phyloP scores from a whole-genome alignment of 2,113 vertebrate species.

The Gila orcuttii region DNA sequence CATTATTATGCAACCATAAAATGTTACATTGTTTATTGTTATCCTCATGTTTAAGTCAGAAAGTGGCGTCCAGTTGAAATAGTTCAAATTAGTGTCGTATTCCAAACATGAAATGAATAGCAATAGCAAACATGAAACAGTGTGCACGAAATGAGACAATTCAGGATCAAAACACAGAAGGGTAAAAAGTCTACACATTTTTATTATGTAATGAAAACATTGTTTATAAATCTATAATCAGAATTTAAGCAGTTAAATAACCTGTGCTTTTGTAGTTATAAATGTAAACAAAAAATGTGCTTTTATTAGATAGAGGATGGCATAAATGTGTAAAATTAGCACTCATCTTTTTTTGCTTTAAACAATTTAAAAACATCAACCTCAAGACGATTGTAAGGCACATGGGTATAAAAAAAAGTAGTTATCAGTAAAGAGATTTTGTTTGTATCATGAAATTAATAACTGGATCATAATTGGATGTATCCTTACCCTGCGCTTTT shows the following conservation, averaged over 20 bases:
- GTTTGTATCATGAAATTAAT: neutral
- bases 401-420: neutral
- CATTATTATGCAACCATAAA: neutral
- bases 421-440: neutral
- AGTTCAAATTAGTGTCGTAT: too few species aligned
- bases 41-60: neutral
- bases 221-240: conserved; percentile 62
- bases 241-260: conserved; percentile 59
- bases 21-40: neutral
- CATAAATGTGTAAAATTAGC: conserved; percentile 11
- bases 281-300: neutral
- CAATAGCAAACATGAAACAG: too few species aligned
- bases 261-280: neutral
- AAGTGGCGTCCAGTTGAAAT: neutral
- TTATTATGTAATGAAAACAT: conserved; percentile 60
- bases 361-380: neutral
- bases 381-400: conserved; percentile 16
- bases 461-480: neutral
- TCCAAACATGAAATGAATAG: too few species aligned
- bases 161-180: neutral
- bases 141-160: neutral
- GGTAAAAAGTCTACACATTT: neutral
- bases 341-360: neutral
- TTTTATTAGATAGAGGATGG: conserved; percentile 16
- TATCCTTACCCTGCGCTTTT: neutral